Evolutionary conservation across 2,113 vertebrate genomes (phyloP).

Genomic region (Sardina pilchardus): DNA sequence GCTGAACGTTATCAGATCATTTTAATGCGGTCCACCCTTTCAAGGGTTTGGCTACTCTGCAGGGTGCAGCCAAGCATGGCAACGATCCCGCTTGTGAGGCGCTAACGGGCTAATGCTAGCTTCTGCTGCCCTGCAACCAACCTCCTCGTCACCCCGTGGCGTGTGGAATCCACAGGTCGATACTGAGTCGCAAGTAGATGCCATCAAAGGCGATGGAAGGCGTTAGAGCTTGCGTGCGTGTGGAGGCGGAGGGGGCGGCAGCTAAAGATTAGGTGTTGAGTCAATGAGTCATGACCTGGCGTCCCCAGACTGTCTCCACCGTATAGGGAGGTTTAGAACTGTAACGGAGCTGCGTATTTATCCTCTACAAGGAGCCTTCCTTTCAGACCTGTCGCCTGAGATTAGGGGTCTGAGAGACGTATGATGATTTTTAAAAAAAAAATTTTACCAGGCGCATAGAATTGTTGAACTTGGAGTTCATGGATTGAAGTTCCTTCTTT

Average conservation of each 20-base stretch:
- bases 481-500: not conserved
- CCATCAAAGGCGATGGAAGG: not conserved
- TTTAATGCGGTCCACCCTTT: too few species aligned
- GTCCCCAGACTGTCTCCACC: not conserved
- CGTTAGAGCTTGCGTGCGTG: not conserved
- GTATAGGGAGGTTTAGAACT: not conserved
- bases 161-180: not conserved
- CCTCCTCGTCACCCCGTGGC: not conserved
- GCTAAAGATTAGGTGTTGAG: not conserved
- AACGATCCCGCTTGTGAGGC: not conserved
- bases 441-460: not conserved
- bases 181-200: not conserved
- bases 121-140: not conserved
- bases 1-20: not conserved
- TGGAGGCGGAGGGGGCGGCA: not conserved
- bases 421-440: not conserved
- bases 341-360: not conserved
- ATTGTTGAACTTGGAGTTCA: not conserved
- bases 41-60: not conserved
- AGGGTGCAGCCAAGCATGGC: not conserved
- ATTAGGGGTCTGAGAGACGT: not conserved
- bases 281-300: constrained; percentile 4
- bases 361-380: not conserved
- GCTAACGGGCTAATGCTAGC: not conserved
- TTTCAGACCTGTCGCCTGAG: not conserved